Base-by-base conservation (phyloP, 2,113 vertebrate genomes). In the Vulpes lagopus region DNA sequence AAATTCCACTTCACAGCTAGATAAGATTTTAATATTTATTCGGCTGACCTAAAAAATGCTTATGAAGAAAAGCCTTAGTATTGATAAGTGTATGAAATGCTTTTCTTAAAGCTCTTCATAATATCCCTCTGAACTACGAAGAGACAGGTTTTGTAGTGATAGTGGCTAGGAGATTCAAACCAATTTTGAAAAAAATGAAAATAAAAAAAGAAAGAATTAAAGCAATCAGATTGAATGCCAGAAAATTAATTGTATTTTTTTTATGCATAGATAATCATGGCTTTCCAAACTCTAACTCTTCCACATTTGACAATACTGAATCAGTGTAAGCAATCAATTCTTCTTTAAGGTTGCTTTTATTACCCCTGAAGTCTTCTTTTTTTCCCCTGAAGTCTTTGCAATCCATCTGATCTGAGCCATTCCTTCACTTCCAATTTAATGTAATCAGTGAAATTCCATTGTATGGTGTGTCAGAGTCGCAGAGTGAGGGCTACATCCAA, bases 1-100 rank as follows among this genome's bases (percentile, higher is more conserved):
- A 32, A 73, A n/a, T 79, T 16, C 16, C 86, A 23, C 57, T 76
- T 57, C n/a, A 38, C 20, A 81, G 43, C 85, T 89, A 94, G 55
- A 78, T 22, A 96, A 89, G 96, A 20, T 93, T 95, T 79, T 86
- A 97, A 97, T 96, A 98, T 97, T 97, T 94, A 96, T 96, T 96
- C 55, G 97, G 20, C 49, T 95, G 93, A 97, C 96, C 91, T 89
- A 71, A 95, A 93, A 89, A 95, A 55, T 30, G 62, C 49, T 92
- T 11, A 69, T 67, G 12, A 32, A 43, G 38, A 76, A 95, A 98
- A 87, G 86, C 6, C 43, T 94, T 93, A 96, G 3, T 92, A 95
- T 91, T 92, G 8, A 76, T 69, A 8, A 35, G 38, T 87, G 3
- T 71, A 93, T 84, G 8, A 95, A 95, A 85, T 93, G 11, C 25